These are phyloP conservation scores for Vombatus ursinus DNA, from an alignment of 2,113 vertebrate genomes.

Conservation along the genomic window DNA sequence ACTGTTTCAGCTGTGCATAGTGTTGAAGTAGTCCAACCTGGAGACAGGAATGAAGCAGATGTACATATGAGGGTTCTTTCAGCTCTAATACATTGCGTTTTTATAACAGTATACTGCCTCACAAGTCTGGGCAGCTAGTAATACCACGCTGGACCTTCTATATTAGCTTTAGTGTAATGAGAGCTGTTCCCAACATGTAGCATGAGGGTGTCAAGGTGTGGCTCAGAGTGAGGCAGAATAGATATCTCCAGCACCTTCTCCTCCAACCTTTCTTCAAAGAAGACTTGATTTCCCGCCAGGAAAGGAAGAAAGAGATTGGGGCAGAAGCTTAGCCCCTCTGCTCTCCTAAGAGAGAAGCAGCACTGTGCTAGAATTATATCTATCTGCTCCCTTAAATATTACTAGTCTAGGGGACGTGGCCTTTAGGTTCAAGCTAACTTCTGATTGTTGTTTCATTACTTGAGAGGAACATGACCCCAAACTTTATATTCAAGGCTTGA, in stretches of 20 bases:
- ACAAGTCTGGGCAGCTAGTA: not conserved
- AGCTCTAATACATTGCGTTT: not conserved
- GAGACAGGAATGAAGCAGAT: not conserved
- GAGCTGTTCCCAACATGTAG: not conserved
- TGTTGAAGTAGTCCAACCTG: not conserved
- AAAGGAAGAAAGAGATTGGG: not conserved
- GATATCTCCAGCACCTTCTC: not conserved
- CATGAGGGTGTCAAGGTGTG: not conserved
- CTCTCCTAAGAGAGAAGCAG: too few species aligned
- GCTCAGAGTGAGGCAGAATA: not conserved
- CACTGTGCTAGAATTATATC: not conserved
- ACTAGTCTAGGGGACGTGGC: not conserved
- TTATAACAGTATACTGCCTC: not conserved
- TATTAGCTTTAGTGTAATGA: not conserved
- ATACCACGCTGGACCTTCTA: not conserved
- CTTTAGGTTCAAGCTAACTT: not conserved
- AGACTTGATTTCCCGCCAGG: not conserved
- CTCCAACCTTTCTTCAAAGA: not conserved
- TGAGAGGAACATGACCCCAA: not conserved
- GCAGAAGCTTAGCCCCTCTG: not conserved
- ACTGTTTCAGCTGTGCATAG: not conserved
- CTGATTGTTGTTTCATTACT: not conserved
- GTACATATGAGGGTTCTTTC: not conserved
- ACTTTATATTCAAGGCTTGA: not conserved
- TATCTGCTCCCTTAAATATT: not conserved